These are phyloP conservation scores for Nycticryphes semicollaris DNA, from an alignment of 2,113 vertebrate genomes.

Conservation along the genomic window DNA sequence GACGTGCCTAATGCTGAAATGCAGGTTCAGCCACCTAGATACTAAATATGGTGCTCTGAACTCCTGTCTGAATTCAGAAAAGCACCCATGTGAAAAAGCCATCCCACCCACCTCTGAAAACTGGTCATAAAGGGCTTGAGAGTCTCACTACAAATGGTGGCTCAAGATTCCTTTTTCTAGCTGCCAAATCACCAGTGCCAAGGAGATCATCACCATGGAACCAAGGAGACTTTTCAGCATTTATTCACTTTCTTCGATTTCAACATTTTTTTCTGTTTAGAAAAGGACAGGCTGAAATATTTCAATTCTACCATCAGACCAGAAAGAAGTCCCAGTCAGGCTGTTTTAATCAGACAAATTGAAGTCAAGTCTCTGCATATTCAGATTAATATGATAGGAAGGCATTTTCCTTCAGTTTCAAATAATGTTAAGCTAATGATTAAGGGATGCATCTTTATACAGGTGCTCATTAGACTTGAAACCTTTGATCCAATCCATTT, in stretches of 20 bases:
- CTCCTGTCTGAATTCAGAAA: neutral
- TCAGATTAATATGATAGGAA: neutral
- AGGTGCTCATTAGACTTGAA: neutral
- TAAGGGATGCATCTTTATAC: neutral
- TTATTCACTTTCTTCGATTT: neutral
- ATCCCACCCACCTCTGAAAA: neutral
- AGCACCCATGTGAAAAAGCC: neutral
- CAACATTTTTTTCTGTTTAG: neutral
- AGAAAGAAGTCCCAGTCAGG: neutral
- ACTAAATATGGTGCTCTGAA: neutral
- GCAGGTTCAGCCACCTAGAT: neutral
- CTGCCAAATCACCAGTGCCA: neutral
- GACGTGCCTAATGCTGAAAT: neutral
- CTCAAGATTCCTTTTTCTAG: neutral
- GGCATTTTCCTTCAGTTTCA: neutral
- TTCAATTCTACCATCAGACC: neutral
- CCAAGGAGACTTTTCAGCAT: neutral
- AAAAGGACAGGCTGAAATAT: neutral
- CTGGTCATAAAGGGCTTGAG: neutral
- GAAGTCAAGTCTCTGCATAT: accelerated
- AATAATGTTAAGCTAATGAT: neutral
- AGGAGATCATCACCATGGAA: neutral
- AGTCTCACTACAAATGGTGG: neutral
- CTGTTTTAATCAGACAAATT: neutral
- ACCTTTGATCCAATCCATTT: neutral